Percentiles rank a stretch among this genome's conserved stretches.
Conservation (phyloP, 2,113 vertebrate species). For the Pitta sordida region DNA sequence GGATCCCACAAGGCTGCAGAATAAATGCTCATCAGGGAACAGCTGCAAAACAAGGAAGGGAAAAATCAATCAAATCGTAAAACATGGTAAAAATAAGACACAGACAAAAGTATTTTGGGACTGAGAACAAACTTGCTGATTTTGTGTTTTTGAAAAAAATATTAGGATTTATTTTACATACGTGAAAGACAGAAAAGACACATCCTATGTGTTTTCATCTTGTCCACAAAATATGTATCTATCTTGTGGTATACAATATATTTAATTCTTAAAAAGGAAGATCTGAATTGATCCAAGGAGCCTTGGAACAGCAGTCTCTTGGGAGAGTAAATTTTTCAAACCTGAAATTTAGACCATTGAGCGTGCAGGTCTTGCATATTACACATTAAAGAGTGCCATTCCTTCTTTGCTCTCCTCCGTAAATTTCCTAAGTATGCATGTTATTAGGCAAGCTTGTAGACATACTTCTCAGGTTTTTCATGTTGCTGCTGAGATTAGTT, state of each 20-base stretch:
- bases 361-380: not conserved
- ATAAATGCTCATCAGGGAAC: not conserved
- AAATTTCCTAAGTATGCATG: conserved; percentile 13
- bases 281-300: not conserved
- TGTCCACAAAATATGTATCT: not conserved
- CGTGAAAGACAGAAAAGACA: not conserved
- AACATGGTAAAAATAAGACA: not conserved
- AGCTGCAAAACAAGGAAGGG: not conserved
- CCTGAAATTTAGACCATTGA: conserved; percentile 28
- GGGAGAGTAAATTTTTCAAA: conserved; percentile 35
- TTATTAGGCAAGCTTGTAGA: not conserved
- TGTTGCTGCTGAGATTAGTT: conserved; percentile 7
- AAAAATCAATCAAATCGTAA: not conserved
- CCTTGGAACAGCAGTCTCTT: conserved; percentile 6
- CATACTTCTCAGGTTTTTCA: not conserved
- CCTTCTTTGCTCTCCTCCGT: not conserved
- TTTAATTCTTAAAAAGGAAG: not conserved
- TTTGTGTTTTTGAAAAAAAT: not conserved
- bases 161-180: not conserved
- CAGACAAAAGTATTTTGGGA: not conserved
- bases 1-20: not conserved
- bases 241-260: not conserved
- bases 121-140: not conserved
- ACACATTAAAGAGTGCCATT: not conserved
- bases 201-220: not conserved